phyloP scores from a whole-genome alignment of 30 jellyfish, hydroid and myxozoan species.

The Aurelia aurita complex sp. Pacific region DNA sequence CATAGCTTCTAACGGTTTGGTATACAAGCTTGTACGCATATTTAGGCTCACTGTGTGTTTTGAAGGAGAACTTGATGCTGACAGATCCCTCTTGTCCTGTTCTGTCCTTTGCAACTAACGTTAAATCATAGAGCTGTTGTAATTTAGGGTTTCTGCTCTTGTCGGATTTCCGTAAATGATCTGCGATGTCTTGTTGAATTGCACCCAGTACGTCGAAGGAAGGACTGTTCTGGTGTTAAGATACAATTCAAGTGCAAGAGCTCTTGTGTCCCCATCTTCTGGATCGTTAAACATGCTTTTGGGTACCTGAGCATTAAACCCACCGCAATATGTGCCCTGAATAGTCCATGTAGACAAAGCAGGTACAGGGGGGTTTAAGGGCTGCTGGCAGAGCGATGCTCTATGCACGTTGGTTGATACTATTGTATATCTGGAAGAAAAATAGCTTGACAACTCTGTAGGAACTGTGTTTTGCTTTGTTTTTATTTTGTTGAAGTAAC shows the following conservation, averaged over 20 bases:
- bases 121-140: neutral
- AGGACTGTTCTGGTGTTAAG: conserved; percentile 4
- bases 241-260: conserved; percentile 43
- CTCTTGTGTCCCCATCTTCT: conserved; percentile 93
- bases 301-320: conserved; percentile 68
- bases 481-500: conserved; percentile 23
- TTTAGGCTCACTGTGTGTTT: conserved; percentile 57
- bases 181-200: conserved; percentile 56
- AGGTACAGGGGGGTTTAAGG: conserved; percentile 84
- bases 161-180: conserved; percentile 57
- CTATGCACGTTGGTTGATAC: conserved; percentile 22
- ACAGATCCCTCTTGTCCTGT: conserved; percentile 66
- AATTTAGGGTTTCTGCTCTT: conserved; percentile 35
- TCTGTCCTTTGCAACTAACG: conserved; percentile 75
- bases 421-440: conserved; percentile 37
- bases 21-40: conserved; percentile 36
- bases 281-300: conserved; percentile 69
- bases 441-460: conserved; percentile 37
- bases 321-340: conserved; percentile 76
- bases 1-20: conserved; percentile 3
- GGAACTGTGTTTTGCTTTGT: conserved; percentile 24
- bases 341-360: conserved; percentile 53
- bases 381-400: conserved; percentile 57
- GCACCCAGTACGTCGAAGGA: conserved; percentile 73
- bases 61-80: conserved; percentile 37